Base-by-base conservation (phyloP, 1,140 invertebrate genomes). In the Adelges cooleyi region DNA sequence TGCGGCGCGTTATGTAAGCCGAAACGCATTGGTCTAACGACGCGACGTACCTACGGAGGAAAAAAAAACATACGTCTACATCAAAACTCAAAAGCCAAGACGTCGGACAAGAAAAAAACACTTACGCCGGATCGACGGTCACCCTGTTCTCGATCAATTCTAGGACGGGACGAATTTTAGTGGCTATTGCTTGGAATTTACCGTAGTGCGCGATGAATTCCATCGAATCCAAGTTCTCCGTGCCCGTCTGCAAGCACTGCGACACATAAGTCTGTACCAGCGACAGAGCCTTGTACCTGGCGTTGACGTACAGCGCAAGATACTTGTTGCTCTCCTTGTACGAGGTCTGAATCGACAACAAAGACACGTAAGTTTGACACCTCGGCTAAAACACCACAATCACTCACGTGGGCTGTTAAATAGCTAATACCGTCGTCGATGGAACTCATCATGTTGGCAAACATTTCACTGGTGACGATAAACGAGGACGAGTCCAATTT, bases 121-220 rank as follows among this genome's bases (percentile, higher is more conserved):
- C 80, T 79, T 77, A 89, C 84, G 84, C 86, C 67, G 77, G 79
- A 74, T 80, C 82, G 68, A 80, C 82, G 42, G 84, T 81, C 0
- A 84, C 78, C 67, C 90, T 80, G 8, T 82, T 77, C 74, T 95
- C 92, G 50, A 95, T 81, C 69, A 92, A 82, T 66, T 84, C 82
- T 62, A 93, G 86, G 4, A 95, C 80, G 46, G 84, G 79, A 70
- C 84, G 89, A 1, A 93, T 80, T 73, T 92, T 87, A 0, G 86
- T 84, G 1, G 92, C 85, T 65, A 88, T 86, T 1, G 89, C 86
- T 75, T 92, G 87, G 76, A 96, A 96, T 76, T 94, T 92, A 0
- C 92, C 92, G 75, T 96, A 97, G 72, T 68, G 50, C 5, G 51
- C 65, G 8, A 65, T 68, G 9, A 68, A 65, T 49, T 56, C 40